Conservation (phyloP, 2,888 invertebrate species). For the Pristionchus fissidentatus region DNA sequence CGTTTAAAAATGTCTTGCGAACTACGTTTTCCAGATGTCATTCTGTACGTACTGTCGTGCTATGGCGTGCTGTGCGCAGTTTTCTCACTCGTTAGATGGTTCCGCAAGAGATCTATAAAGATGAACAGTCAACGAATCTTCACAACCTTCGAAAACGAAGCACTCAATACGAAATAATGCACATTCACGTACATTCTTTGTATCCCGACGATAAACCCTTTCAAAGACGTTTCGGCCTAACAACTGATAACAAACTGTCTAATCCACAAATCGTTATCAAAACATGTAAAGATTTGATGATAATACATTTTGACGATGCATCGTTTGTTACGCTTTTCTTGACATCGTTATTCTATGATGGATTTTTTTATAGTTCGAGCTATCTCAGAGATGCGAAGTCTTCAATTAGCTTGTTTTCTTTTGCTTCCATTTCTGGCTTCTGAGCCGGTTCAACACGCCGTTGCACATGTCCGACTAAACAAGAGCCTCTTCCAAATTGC, state of each 20-base stretch:
- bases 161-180: not conserved
- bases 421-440: not conserved
- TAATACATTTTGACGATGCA: not conserved
- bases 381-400: too few species aligned
- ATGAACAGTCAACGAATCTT: not conserved
- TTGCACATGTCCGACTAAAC: not conserved
- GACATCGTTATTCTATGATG: not conserved
- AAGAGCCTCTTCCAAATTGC: conserved; percentile 25
- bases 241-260: not conserved
- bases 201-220: not conserved
- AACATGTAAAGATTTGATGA: not conserved
- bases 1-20: not conserved
- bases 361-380: not conserved
- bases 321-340: not conserved
- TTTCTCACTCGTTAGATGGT: not conserved
- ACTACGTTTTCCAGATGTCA: not conserved
- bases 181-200: too few species aligned
- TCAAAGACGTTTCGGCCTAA: not conserved
- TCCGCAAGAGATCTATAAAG: not conserved
- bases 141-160: not conserved
- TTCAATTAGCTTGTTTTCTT: too few species aligned
- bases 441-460: not conserved
- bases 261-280: not conserved
- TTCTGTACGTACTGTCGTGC: not conserved
- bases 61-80: not conserved